These are phyloP conservation scores for Mixornis gularis DNA, from an alignment of 2,113 vertebrate species.

Conservation along the genomic window DNA sequence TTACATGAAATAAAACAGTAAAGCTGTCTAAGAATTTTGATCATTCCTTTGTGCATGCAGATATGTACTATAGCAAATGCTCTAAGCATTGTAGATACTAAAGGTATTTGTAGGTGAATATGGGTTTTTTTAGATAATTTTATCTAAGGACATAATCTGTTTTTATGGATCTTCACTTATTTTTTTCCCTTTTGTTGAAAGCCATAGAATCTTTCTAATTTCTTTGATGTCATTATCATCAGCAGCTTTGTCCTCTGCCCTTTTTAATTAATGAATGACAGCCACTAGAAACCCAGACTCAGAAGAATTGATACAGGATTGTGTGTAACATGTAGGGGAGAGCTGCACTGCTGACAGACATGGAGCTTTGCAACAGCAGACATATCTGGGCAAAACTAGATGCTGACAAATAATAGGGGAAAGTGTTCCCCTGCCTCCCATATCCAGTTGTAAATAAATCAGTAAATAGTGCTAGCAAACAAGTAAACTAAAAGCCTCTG, in stretches of 20 bases:
- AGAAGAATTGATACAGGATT: background rate
- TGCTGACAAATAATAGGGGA: background rate
- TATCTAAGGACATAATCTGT: background rate
- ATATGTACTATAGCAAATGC: background rate
- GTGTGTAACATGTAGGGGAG: background rate
- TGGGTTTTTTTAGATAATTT: background rate
- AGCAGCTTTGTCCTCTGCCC: background rate
- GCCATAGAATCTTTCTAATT: background rate
- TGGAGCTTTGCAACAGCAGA: background rate
- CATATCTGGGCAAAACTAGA: background rate
- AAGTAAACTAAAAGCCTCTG: background rate
- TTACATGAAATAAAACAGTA: background rate
- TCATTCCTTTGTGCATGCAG: background rate
- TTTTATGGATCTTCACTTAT: background rate
- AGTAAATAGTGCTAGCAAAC: background rate
- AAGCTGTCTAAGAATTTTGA: background rate
- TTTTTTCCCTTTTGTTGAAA: background rate
- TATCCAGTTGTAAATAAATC: background rate
- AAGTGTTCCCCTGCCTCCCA: background rate
- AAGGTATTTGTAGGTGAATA: background rate
- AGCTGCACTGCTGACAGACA: background rate
- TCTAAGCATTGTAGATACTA: background rate
- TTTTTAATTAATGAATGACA: conserved; percentile 2
- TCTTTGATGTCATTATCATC: background rate
- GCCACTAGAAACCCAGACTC: background rate